Percentiles rank a stretch among this genome's conserved stretches.
phyloP scores from a whole-genome alignment of 1,140 invertebrate genomes.

The Pachypsylla venusta region DNA sequence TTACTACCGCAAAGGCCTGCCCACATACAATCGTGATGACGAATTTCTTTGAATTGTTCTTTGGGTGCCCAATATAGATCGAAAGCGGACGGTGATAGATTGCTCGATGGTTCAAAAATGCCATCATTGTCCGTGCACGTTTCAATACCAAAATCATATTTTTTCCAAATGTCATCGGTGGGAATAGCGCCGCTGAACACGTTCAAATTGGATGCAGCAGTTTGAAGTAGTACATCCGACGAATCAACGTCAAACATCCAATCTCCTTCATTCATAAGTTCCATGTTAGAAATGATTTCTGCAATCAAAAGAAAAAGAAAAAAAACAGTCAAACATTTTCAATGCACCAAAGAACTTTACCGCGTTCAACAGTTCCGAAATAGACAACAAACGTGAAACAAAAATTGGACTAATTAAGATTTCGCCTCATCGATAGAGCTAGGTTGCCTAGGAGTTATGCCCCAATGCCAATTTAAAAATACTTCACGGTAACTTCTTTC shows the following conservation, averaged over 20 bases:
- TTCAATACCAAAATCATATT: conserved; percentile 29
- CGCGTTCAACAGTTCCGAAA: no score
- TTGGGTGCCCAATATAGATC: conserved; percentile 12
- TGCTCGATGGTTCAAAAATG: conserved; percentile 6
- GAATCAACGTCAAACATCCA: background rate
- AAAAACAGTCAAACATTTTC: no score
- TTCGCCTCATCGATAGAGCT: no score
- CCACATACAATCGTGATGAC: conserved; percentile 51
- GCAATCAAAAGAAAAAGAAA: no score
- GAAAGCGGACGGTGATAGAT: conserved; percentile 10
- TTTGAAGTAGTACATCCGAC: background rate
- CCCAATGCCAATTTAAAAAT: no score
- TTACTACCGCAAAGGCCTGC: conserved; percentile 39
- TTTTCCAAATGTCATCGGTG: conserved; percentile 37
- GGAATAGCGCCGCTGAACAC: conserved; percentile 22
- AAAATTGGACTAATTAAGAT: no score
- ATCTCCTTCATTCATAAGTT: background rate
- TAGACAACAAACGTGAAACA: no score
- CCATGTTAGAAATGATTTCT: no score
- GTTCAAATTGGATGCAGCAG: background rate
- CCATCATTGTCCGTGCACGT: conserved; percentile 22
- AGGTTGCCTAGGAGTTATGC: no score
- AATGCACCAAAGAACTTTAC: no score
- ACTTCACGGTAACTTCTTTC: no score
- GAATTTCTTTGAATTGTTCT: conserved; percentile 27